These are phyloP conservation scores for Amphipyra tragopoginis DNA, from an alignment of 2,888 invertebrate species.

Conservation along the genomic window DNA sequence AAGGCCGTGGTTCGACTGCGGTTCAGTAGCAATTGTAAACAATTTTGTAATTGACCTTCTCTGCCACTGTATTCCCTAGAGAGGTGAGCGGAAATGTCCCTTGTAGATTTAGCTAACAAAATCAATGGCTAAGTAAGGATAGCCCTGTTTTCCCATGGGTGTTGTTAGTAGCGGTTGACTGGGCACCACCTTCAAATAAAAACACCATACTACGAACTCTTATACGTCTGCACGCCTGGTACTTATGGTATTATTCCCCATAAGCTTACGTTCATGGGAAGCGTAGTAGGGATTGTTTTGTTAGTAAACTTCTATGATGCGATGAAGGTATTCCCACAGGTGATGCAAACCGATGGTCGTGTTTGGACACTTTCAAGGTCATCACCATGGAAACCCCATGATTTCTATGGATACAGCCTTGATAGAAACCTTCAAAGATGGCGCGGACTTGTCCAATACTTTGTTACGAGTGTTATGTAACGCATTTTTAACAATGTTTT, in stretches of 20 bases:
- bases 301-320: not conserved
- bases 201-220: constrained; percentile 6
- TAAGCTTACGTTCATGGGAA: constrained; percentile 27
- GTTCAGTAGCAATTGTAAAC: too few species aligned
- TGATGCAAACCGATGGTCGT: not conserved
- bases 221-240: constrained; percentile 32
- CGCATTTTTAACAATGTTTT: not conserved
- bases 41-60: too few species aligned
- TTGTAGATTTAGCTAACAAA: too few species aligned
- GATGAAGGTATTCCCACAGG: constrained; percentile 5
- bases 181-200: too few species aligned
- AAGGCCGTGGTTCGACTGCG: too few species aligned
- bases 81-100: too few species aligned
- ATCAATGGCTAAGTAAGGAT: too few species aligned
- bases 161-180: too few species aligned
- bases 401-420: constrained; percentile 35
- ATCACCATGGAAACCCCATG: constrained; percentile 34
- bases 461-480: not conserved
- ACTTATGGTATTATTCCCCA: constrained; percentile 27
- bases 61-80: too few species aligned
- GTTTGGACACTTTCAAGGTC: constrained; percentile 19
- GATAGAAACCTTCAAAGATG: constrained; percentile 2
- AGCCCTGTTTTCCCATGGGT: too few species aligned
- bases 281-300: not conserved
- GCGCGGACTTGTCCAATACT: too few species aligned